Base-by-base conservation (phyloP, 92 coral and sea anemone species). In the Zoanthus gigantus region DNA sequence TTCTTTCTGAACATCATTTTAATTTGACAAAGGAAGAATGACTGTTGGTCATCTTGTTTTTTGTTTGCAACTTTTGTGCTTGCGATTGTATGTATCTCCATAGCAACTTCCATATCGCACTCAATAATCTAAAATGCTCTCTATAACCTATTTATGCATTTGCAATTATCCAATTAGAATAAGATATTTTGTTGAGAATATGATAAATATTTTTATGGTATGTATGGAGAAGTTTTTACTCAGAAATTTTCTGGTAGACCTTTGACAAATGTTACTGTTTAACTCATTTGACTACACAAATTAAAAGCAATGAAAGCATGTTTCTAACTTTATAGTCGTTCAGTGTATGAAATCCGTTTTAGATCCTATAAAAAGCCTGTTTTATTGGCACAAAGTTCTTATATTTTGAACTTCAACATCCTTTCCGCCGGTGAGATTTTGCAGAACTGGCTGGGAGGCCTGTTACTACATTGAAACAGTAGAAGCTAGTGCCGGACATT, bases 311-410 rank as follows among this genome's bases (percentile, higher is more conserved):
- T 34, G 76, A 72, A 72, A 72, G 76, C 48, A 42, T 72, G 52
- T 72, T 72, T 72, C 68, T 31, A 61, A 61, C 68, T 61, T 61
- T 61, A 72, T 72, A 72, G 12, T 72, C 76, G 76, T 72, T 72
- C 14, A 72, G 44, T 72, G 76, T 72, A 72, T 72, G 76, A 34
- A 72, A 37, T 37, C 52, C 48, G 48, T 72, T 72, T 72, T 72
- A 37, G 68, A 61, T 61, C 68, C 76, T 61, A 61, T 72, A 71
- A 13, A 45, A 72, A 34, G 74, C 74, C 76, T 72, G 48, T 72
- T 72, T 72, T 72, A 72, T 72, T 72, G 76, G 52, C 76, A 72
- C 76, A 72, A 72, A 72, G 13, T 34, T 72, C 76, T 45, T 72
- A 32, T 72, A 72, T 72, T 72, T 72, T 37, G 52, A 72, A 72